Base-by-base conservation (phyloP, 2,113 vertebrate species). In the Eurystomus gularis region DNA sequence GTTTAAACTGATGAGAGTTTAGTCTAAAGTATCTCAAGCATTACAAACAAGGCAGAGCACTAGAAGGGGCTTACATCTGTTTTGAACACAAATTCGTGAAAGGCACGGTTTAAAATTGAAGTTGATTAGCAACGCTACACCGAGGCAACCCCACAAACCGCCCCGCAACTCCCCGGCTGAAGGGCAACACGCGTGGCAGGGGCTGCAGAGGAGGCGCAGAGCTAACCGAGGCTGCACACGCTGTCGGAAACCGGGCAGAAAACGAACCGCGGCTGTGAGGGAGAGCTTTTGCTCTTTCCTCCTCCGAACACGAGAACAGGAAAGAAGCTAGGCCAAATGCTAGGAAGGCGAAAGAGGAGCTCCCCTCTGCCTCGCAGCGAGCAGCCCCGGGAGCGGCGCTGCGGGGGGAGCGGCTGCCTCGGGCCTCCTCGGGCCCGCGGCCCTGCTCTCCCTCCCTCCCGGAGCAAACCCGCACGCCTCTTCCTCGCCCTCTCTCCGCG, bases 241-340 rank as follows among this genome's bases (percentile, higher is more conserved):
- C 12, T 2, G 11, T 0, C 39, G 11, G 18, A 2, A 13, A 18
- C 17, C 5, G 0, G 7, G 20, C 82, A 25, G 40, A 23, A 17
- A 20, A 11, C 4, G 10, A 76, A 12, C 7, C 0, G 17, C 28
- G 6, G 19, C 82, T 15, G 11, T 0, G 19, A 37, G 5, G 13
- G 3, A 51, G 2, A 29, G 5, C 8, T 55, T 2, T 3, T 6
- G 15, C 13, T 49, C 2, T 3, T 25, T 37, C 13, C 31, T 73
- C 6, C 11, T 15, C 5, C 12, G 1, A 21, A 9, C 0, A 17
- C 0, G 12, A 1, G 1, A 0, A 11, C 51, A 11, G 21, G 10
- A 72, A 42, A 40, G 3, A 2, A 31, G 4, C 18, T 1, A 10
- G 11, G 7, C 2, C 18, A 7, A 28, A 13, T 0, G 2, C 10